phyloP scores from a whole-genome alignment of 1,140 invertebrate species.

The Radopholus similis region DNA sequence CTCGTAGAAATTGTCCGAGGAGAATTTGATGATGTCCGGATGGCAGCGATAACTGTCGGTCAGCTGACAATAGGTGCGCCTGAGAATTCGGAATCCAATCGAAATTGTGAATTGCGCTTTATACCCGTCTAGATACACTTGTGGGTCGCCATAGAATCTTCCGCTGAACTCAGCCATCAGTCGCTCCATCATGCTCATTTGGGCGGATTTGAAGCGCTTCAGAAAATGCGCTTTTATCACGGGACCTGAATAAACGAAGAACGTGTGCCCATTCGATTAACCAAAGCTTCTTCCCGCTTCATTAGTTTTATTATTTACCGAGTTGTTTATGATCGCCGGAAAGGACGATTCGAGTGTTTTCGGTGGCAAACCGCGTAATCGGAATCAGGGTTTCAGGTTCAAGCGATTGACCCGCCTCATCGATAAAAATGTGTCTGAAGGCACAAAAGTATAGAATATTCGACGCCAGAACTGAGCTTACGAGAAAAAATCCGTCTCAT shows the following conservation, averaged over 20 bases:
- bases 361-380: slow-evolving; percentile 22
- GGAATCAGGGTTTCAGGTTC: slow-evolving; percentile 39
- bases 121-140: slow-evolving; percentile 24
- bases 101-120: background rate
- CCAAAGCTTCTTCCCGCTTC: no score
- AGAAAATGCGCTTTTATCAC: slow-evolving; percentile 63
- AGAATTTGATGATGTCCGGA: slow-evolving; percentile 25
- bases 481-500: slow-evolving; percentile 23
- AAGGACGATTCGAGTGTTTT: slow-evolving; percentile 68
- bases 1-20: slow-evolving; percentile 30
- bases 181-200: slow-evolving; percentile 26
- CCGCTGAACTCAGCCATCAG: no score
- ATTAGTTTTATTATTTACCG: no score
- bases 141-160: no score
- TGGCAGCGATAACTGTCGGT: slow-evolving; percentile 39
- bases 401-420: slow-evolving; percentile 36
- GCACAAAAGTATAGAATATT: background rate
- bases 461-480: background rate
- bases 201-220: slow-evolving; percentile 4
- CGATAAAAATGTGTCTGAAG: slow-evolving; percentile 42
- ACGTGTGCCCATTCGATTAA: slow-evolving; percentile 62
- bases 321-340: slow-evolving; percentile 87
- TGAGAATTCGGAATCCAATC: slow-evolving; percentile 2
- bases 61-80: slow-evolving; percentile 28
- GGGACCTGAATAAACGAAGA: slow-evolving; percentile 10